Conservation (phyloP, 2,797 vertebrate species). For the Delichon dasypus region DNA sequence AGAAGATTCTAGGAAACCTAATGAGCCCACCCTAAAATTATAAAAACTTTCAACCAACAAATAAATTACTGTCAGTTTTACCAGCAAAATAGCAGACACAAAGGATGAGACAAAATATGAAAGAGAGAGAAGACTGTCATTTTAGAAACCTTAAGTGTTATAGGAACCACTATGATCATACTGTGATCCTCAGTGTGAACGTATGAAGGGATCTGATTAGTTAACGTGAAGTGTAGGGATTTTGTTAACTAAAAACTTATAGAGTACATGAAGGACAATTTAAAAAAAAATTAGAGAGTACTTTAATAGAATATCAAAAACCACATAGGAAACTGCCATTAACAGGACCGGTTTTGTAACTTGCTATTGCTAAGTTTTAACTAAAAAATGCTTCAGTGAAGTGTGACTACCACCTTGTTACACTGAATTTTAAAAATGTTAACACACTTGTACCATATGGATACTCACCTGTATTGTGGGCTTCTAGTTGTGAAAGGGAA, state of each 20-base stretch:
- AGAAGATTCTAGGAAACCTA: not conserved
- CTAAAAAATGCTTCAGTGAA: not conserved
- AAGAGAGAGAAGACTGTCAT: not conserved
- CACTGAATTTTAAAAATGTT: not conserved
- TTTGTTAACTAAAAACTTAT: not conserved
- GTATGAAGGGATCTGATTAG: not conserved
- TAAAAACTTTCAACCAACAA: not conserved
- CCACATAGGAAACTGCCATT: not conserved
- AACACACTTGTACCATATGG: not conserved
- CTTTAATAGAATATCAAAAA: not conserved
- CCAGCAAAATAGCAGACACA: not conserved
- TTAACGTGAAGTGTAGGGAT: not conserved
- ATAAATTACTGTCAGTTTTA: not conserved
- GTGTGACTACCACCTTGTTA: not conserved
- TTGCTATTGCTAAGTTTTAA: not conserved
- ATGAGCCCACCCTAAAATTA: not conserved
- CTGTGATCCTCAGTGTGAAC: not conserved
- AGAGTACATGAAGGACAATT: not conserved
- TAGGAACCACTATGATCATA: not conserved
- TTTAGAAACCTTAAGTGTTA: not conserved
- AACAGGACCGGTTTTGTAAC: not conserved
- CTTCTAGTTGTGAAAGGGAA: constrained; percentile 95
- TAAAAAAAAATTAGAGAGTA: not conserved
- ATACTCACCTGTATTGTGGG: constrained; percentile 90
- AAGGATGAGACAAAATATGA: not conserved